A percentile compares a stretch with the other conserved stretches of the same genome.
These are phyloP conservation scores for Mamestra configurata DNA, from an alignment of 1,140 invertebrate genomes.

Conservation along the genomic window DNA sequence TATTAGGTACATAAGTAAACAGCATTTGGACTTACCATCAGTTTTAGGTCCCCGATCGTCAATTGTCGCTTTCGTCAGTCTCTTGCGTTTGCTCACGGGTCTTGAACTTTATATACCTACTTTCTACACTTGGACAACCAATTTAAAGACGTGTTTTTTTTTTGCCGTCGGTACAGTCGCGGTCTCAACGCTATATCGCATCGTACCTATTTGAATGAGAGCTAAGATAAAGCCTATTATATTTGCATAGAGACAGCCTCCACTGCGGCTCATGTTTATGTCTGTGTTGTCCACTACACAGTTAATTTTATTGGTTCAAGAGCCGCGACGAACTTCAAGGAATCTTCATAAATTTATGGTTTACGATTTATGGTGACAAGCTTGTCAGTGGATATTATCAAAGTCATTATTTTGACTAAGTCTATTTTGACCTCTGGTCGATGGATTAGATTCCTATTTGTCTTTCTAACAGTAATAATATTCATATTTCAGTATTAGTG, in stretches of 20 bases:
- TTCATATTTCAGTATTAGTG: too few species aligned
- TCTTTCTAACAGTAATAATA: too few species aligned
- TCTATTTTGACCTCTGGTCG: not conserved
- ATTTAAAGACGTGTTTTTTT: not conserved
- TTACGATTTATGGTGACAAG: not conserved
- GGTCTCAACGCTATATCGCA: constrained; percentile 42
- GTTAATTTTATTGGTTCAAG: constrained; percentile 31
- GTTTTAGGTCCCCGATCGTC: too few species aligned
- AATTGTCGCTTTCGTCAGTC: too few species aligned
- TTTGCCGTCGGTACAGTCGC: constrained; percentile 51
- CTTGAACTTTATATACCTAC: too few species aligned
- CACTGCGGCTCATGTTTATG: constrained; percentile 50
- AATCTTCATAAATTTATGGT: constrained; percentile 22
- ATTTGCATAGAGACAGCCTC: constrained; percentile 73
- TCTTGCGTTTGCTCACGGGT: too few species aligned
- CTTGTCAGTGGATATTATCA: not conserved
- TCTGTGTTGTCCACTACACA: constrained; percentile 49
- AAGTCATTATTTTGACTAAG: not conserved
- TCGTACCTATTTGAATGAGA: constrained; percentile 59
- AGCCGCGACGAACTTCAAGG: not conserved
- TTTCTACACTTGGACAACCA: too few species aligned
- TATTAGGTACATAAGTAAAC: too few species aligned
- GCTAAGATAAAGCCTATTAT: constrained; percentile 69
- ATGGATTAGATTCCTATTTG: not conserved
- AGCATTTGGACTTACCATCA: too few species aligned